A percentile compares a stretch with the other conserved stretches of the same genome.
Evolutionary conservation across 1,140 invertebrate species (phyloP).

Genomic region (Drosophila truncata): DNA sequence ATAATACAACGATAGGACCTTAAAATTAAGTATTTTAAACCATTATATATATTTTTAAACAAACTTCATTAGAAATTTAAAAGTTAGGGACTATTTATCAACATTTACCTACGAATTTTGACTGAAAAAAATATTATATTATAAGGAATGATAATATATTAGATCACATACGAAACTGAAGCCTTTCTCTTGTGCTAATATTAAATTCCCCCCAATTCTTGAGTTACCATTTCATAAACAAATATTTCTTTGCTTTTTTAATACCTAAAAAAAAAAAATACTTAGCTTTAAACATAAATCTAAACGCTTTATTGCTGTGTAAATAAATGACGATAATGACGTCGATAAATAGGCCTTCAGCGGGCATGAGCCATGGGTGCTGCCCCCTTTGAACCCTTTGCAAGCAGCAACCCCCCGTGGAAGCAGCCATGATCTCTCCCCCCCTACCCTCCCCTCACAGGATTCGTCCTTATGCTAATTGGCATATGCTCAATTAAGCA

Average conservation of each 20-base stretch:
- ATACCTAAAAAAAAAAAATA: not conserved
- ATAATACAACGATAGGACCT: not conserved
- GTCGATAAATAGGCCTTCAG: slow-evolving; percentile 6
- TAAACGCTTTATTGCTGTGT: not conserved
- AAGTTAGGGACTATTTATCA: not conserved
- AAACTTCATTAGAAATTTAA: not conserved
- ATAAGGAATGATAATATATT: not conserved
- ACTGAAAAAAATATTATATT: not conserved
- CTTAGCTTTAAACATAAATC: not conserved
- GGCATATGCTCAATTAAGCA: slow-evolving; percentile 81
- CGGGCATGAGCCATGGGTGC: not conserved
- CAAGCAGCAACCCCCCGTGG: not conserved
- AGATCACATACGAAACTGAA: not conserved
- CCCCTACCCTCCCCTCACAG: not conserved
- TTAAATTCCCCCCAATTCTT: not conserved
- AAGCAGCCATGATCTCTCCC: not conserved
- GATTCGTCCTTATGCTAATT: slow-evolving; percentile 67
- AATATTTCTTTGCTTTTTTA: not conserved
- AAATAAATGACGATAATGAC: slow-evolving; percentile 7
- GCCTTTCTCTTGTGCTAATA: not conserved
- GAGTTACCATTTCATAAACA: not conserved
- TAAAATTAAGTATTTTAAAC: not conserved
- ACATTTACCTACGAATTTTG: not conserved
- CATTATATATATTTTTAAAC: not conserved
- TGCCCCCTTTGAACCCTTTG: not conserved